phyloP scores from a whole-genome alignment of 2,888 invertebrate genomes.

The Tenthredo livida region DNA sequence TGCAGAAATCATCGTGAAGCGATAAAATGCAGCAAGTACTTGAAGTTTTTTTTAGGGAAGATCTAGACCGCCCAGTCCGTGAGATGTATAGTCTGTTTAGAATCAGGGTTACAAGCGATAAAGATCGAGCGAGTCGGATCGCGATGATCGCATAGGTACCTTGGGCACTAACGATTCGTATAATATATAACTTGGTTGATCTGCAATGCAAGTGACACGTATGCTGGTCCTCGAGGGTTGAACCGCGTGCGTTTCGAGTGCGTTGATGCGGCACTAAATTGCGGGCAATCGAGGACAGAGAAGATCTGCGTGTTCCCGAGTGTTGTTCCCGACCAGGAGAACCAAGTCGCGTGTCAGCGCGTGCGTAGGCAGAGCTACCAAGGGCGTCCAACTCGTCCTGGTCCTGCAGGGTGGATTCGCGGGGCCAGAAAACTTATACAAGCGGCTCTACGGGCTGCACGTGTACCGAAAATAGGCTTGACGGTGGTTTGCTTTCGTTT shows the following conservation, averaged over 20 bases:
- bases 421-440: neutral
- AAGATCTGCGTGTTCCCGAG: slow-evolving; percentile 43
- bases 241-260: slow-evolving; percentile 56
- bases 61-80: neutral
- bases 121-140: slow-evolving; percentile 1
- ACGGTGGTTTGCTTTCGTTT: slow-evolving; percentile 49
- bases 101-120: neutral
- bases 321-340: neutral
- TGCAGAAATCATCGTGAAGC: neutral
- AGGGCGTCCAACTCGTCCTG: neutral
- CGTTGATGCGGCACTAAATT: slow-evolving; percentile 74
- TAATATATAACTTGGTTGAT: slow-evolving; percentile 10
- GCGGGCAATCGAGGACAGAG: slow-evolving; percentile 69
- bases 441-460: slow-evolving; percentile 18
- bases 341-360: slow-evolving; percentile 44
- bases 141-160: neutral
- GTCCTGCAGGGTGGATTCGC: slow-evolving; percentile 8
- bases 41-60: neutral
- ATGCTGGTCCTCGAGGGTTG: neutral
- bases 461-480: slow-evolving; percentile 50
- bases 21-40: no score
- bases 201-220: slow-evolving; percentile 43
- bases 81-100: neutral
- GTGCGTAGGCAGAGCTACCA: slow-evolving; percentile 32
- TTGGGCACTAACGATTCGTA: neutral